These are phyloP conservation scores for Camponotus vicinus DNA, from an alignment of 1,140 invertebrate species.

Conservation along the genomic window DNA sequence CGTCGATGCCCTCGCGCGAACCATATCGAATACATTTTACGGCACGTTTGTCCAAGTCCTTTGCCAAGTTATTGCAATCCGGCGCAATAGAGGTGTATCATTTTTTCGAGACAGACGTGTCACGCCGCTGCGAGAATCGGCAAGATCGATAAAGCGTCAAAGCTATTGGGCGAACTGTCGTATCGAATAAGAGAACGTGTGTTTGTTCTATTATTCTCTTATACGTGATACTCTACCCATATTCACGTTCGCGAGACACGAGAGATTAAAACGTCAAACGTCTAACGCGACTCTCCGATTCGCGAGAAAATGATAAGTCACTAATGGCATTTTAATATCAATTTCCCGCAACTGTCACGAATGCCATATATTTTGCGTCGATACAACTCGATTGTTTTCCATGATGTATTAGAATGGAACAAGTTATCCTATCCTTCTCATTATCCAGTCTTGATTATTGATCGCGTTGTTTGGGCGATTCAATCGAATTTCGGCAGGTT, in stretches of 20 bases:
- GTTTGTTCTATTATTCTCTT: neutral
- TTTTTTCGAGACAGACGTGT: conserved; percentile 33
- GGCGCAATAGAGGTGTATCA: neutral
- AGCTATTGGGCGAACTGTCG: neutral
- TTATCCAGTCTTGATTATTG: conserved; percentile 14
- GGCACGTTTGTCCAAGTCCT: neutral
- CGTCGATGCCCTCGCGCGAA: neutral
- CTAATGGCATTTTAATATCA: neutral
- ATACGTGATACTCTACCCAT: neutral
- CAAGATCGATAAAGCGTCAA: conserved; percentile 15
- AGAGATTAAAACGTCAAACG: neutral
- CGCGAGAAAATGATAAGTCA: neutral
- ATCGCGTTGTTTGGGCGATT: conserved; percentile 33
- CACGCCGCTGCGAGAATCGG: neutral
- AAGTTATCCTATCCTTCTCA: neutral
- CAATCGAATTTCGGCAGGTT: conserved; percentile 45
- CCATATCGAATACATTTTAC: neutral
- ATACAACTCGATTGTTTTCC: neutral
- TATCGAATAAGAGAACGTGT: neutral
- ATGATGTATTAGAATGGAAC: neutral
- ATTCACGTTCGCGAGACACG: neutral
- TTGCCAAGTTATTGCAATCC: conserved; percentile 4
- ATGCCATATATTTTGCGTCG: neutral
- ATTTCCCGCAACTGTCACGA: neutral
- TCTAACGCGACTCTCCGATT: neutral